Evolutionary conservation across 2,888 invertebrate species (phyloP).

Genomic region (Microctonus aethiopoides): DNA sequence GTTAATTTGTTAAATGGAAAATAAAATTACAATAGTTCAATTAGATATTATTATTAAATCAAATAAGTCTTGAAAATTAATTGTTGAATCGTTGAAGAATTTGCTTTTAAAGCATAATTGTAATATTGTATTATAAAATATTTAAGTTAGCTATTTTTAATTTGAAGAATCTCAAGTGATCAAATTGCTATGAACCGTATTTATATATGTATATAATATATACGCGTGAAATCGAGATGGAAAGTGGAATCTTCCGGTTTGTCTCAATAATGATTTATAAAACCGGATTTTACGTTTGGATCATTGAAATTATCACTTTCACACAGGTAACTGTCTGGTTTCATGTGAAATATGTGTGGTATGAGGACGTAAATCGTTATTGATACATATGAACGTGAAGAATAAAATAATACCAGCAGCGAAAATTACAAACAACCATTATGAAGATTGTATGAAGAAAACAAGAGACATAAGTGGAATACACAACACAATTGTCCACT

Average conservation of each 20-base stretch:
- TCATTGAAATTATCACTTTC: slow-evolving; percentile 14
- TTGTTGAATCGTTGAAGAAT: no score
- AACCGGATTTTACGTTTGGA: not conserved
- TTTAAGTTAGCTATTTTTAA: not conserved
- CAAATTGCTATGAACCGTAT: not conserved
- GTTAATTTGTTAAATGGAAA: no score
- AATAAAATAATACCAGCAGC: not conserved
- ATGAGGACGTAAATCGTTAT: not conserved
- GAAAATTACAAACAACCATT: not conserved
- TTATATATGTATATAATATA: not conserved
- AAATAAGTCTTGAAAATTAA: no score
- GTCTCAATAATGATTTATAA: not conserved
- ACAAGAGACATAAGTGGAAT: not conserved
- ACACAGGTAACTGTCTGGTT: not conserved
- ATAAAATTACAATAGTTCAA: no score
- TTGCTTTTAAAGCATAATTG: no score
- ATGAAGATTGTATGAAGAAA: not conserved
- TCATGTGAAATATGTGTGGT: not conserved
- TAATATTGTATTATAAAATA: not conserved
- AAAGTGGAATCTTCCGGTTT: not conserved
- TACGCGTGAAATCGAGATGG: not conserved
- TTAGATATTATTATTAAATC: no score
- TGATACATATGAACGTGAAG: no score
- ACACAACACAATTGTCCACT: not conserved
- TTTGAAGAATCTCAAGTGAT: not conserved